Base-by-base conservation (phyloP, 1,140 invertebrate genomes). In the Uloborus diversus region DNA sequence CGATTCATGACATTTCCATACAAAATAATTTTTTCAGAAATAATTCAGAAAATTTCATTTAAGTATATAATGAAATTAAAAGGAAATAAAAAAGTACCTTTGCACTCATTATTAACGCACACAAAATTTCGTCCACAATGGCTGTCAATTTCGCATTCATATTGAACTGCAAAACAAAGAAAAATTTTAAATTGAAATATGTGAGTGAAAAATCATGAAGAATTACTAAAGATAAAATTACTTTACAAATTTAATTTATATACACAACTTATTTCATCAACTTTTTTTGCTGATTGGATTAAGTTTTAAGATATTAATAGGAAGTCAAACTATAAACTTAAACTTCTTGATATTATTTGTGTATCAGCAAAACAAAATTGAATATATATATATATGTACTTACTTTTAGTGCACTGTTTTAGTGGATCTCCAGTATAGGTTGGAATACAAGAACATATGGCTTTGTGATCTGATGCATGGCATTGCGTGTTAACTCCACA, bases 401-500 rank as follows among this genome's bases (percentile, higher is more conserved):
- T 71, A 81, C 80, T 90, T 87, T 92, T 90, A 82, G 91, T 90
- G 85, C 94, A 96, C 82, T 91, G 90, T 57, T 90, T 90, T 82
- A 94, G 91, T 23, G 94, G 93, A 86, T 96, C 94, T 85, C 95
- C 95, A 83, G 93, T 93, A 83, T 91, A 94, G 9, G 92, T 93
- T 82, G 93, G 92, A 80, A 91, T 89, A 85, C 95, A 97, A 0
- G 92, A 90, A 84, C 95, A 97, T 25, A 94, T 88, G 5, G 94
- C 93, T 84, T 94, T 88, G 84, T 97, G 95, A 37, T 92, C 88
- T 86, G 92, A 91, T 0, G 94, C 92, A 65, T 92, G 89, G 85
- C 95, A 97, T 73, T 92, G 90, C 2, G 94, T 93, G 84, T 95
- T 95, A 28, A 89, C 87, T 5, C 94, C 94, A 84, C 95, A 96